These are phyloP conservation scores for Dufourea novaeangliae DNA, from an alignment of 1,140 invertebrate species.

Conservation along the genomic window DNA sequence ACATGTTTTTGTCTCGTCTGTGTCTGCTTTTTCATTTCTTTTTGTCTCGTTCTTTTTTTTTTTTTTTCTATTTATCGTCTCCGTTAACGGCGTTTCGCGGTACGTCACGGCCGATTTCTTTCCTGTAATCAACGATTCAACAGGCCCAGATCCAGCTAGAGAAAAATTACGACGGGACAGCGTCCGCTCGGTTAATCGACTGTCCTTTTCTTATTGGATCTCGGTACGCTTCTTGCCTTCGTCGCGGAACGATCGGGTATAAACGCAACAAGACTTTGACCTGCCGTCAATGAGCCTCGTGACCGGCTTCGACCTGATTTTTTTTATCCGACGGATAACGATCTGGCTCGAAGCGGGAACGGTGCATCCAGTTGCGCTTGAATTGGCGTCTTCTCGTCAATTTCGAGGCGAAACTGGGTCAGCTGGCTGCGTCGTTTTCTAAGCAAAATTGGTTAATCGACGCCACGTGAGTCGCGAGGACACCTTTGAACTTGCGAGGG, in stretches of 20 bases:
- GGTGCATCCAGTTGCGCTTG: neutral
- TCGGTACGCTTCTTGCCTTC: too few species aligned
- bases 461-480: slow-evolving; percentile 7
- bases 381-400: slow-evolving; percentile 4
- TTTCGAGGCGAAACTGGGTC: slow-evolving; percentile 20
- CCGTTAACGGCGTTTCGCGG: neutral
- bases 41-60: neutral
- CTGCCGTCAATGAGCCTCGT: slow-evolving; percentile 57
- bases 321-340: slow-evolving; percentile 57
- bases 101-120: neutral
- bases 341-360: slow-evolving; percentile 32
- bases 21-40: neutral
- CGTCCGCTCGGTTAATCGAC: neutral
- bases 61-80: too few species aligned
- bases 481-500: too few species aligned
- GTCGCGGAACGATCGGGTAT: slow-evolving; percentile 5
- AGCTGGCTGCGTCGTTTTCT: slow-evolving; percentile 2
- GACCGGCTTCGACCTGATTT: slow-evolving; percentile 68
- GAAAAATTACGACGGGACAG: too few species aligned
- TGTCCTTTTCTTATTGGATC: neutral
- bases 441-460: slow-evolving; percentile 23
- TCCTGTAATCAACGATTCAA: too few species aligned
- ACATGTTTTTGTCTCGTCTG: neutral
- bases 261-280: slow-evolving; percentile 67
- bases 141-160: neutral